Conservation (phyloP, 2,888 invertebrate genomes). For the Hydraecia micacea region DNA sequence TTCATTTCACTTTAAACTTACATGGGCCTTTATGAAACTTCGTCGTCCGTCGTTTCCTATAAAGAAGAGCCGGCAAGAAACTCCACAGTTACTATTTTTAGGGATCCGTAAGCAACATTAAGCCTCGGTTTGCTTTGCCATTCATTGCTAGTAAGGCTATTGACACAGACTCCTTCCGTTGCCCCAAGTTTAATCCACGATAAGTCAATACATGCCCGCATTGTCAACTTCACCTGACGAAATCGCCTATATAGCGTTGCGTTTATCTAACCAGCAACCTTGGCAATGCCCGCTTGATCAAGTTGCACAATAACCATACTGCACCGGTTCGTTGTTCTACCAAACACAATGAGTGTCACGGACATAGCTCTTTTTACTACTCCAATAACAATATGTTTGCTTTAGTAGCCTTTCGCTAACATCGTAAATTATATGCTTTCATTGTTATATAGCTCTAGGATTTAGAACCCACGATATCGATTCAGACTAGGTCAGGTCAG, state of each 20-base stretch:
- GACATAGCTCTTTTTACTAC: conserved; percentile 1
- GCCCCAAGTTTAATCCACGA: background rate
- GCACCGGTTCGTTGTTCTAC: conserved; percentile 14
- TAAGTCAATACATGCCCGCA: background rate
- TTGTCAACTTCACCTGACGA: background rate
- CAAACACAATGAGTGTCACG: conserved; percentile 34
- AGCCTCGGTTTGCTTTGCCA: background rate
- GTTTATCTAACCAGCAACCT: conserved; percentile 11
- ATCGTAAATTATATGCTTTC: background rate
- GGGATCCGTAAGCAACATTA: background rate
- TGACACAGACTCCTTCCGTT: background rate
- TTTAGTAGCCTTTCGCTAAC: background rate
- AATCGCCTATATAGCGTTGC: background rate
- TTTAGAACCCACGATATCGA: background rate
- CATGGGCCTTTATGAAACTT: background rate
- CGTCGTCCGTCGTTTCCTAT: background rate
- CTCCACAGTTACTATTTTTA: background rate
- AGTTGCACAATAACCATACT: conserved; percentile 6
- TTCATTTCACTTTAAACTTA: background rate
- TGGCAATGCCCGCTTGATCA: conserved; percentile 19
- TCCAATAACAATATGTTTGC: conserved; percentile 6
- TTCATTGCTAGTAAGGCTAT: background rate
- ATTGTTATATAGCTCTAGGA: background rate
- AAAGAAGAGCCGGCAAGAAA: background rate
- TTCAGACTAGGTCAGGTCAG: no score